These are phyloP conservation scores for Dugesia japonica DNA, from an alignment of 2,888 invertebrate species.

Conservation along the genomic window DNA sequence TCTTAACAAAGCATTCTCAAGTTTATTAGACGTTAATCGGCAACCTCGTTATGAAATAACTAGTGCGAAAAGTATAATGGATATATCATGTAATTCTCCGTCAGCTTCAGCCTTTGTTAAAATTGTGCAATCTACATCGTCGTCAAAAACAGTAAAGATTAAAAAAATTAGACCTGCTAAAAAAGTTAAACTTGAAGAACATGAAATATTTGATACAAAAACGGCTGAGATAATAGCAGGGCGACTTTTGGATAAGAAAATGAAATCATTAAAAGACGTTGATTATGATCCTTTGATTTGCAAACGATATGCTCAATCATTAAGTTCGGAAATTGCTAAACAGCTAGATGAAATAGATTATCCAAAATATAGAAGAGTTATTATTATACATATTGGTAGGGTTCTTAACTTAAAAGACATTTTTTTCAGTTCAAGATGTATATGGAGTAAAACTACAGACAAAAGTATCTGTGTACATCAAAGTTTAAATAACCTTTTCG, in stretches of 20 bases:
- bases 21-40: neutral
- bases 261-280: neutral
- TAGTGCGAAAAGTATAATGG: neutral
- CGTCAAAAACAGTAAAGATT: neutral
- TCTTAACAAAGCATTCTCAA: neutral
- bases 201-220: neutral
- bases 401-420: neutral
- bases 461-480: neutral
- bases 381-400: neutral
- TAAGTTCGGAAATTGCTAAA: slow-evolving; percentile 1
- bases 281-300: neutral
- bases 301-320: neutral
- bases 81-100: slow-evolving; percentile 20
- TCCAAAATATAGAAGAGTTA: slow-evolving; percentile 15
- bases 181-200: neutral
- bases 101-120: neutral
- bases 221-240: neutral
- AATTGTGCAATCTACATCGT: neutral
- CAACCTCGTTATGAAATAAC: neutral
- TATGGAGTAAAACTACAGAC: neutral
- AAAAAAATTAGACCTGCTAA: neutral
- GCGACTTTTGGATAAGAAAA: neutral
- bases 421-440: slow-evolving; percentile 12
- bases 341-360: neutral
- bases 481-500: neutral